Base-by-base conservation (phyloP, 2,888 invertebrate species). In the Epirrhoe tristata region DNA sequence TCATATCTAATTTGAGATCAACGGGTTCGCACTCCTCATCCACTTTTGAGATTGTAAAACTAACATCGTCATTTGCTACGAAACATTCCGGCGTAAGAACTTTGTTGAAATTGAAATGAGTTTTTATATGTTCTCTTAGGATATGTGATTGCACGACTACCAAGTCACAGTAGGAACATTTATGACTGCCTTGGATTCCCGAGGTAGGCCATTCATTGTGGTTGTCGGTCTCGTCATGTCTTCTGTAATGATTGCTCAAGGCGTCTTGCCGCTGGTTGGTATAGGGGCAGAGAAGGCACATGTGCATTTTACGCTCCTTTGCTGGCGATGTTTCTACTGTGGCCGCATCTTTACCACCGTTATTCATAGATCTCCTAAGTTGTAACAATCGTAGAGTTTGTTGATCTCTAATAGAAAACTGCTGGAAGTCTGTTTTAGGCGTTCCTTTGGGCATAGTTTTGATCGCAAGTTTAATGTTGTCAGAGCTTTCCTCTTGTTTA, bases 91-190 rank as follows among this genome's bases (percentile, higher is more conserved):
- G 93, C 66, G 87, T 91, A 43, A 93, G 81, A 66, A 88, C 89
- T 81, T 95, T 95, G 77, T 94, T 94, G 65, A 93, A 93, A 75
- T 88, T 88, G 81, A 98, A 97, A 85, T 98, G 98, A 60, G 97
- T 93, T 81, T 96, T 96, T 50, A 96, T 94, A 86, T 98, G 98
- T 77, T 97, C 97, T 51, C 96, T 94, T 43, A 98, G 90, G 73
- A 96, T 95, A 79, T 96, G 95, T 65, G 95, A 95, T 77, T 97
- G 96, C 4, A 95, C 94, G 32, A 96, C 96, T 31, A 96, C 96
- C 84, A 97, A 96, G 88, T 97, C 97, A 86, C 98, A 98, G 84
- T 96, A 96, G 24, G 96, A 95, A 88, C 98, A 98, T 72, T 95
- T 95, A 78, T 95, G 95, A 69, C 93, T 94, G 72, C 95, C 95